phyloP scores from a whole-genome alignment of 1,140 invertebrate genomes.

The Batillaria attramentaria region DNA sequence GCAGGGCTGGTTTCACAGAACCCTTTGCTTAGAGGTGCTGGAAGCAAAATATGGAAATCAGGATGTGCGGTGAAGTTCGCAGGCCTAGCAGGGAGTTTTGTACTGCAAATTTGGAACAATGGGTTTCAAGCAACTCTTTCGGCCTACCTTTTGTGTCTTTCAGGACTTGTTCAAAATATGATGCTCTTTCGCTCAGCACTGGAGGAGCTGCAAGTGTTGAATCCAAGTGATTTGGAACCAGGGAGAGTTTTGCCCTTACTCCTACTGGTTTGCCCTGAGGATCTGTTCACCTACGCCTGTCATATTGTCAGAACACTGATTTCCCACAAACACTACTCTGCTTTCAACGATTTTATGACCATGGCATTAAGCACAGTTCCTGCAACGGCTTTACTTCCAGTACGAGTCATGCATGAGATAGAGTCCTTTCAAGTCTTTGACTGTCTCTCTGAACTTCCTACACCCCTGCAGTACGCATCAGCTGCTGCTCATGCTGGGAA shows the following conservation, averaged over 20 bases:
- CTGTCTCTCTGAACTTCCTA: neutral
- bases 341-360: conserved; percentile 12
- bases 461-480: neutral
- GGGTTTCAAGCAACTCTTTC: conserved; percentile 22
- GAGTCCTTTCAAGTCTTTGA: conserved; percentile 11
- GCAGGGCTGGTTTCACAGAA: conserved; percentile 17
- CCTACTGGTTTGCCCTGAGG: conserved; percentile 15
- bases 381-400: neutral
- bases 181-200: conserved; percentile 14
- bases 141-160: neutral
- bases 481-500: neutral
- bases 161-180: conserved; percentile 11
- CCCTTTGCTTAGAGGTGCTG: neutral
- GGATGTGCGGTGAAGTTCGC: conserved; percentile 7
- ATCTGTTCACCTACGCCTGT: conserved; percentile 28
- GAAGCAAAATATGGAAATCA: neutral
- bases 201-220: conserved; percentile 13
- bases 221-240: neutral
- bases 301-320: conserved; percentile 1
- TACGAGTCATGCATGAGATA: conserved; percentile 1
- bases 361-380: neutral
- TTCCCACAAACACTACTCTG: conserved; percentile 1
- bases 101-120: conserved; percentile 21
- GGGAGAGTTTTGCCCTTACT: conserved; percentile 13
- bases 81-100: neutral